A percentile compares a stretch with the other conserved stretches of the same genome.
Evolutionary conservation across 2,888 invertebrate species (phyloP).

Genomic region (Idaea aversata): DNA sequence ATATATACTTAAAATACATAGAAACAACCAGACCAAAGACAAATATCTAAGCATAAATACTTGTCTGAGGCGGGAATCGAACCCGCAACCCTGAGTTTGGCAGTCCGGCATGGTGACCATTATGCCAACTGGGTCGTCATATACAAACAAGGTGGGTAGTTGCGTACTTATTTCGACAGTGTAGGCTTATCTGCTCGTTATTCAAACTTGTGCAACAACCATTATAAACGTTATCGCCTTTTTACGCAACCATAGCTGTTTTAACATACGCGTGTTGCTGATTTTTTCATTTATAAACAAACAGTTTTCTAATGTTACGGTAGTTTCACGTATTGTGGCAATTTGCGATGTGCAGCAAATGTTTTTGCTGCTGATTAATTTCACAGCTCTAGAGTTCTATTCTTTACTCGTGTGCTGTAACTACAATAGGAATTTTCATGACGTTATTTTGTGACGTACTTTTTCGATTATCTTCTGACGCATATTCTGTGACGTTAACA

Average conservation of each 20-base stretch:
- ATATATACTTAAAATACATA: no score
- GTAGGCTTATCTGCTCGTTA: slow-evolving; percentile 28
- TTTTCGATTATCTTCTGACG: no score
- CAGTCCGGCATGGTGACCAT: no score
- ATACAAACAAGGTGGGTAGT: slow-evolving; percentile 15
- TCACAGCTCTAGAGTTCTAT: background rate
- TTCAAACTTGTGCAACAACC: slow-evolving; percentile 28
- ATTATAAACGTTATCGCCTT: slow-evolving; percentile 26
- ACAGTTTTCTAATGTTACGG: slow-evolving; percentile 10
- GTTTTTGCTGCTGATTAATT: background rate
- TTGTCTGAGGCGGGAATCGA: no score
- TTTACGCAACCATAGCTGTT: slow-evolving; percentile 28
- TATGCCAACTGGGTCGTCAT: slow-evolving; percentile 13
- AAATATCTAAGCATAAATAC: no score
- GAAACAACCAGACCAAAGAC: no score
- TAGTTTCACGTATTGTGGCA: background rate
- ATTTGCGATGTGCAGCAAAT: background rate
- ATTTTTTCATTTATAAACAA: slow-evolving; percentile 24
- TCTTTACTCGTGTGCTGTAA: no score
- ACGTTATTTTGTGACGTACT: no score
- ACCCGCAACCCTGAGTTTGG: no score
- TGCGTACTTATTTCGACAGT: slow-evolving; percentile 21
- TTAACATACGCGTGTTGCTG: slow-evolving; percentile 19
- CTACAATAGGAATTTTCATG: no score
- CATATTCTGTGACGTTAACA: no score